Evolutionary conservation across 2,113 vertebrate genomes (phyloP), one percentile per base, ranked within the genome.

Genomic region (Chinchilla lanigera): DNA sequence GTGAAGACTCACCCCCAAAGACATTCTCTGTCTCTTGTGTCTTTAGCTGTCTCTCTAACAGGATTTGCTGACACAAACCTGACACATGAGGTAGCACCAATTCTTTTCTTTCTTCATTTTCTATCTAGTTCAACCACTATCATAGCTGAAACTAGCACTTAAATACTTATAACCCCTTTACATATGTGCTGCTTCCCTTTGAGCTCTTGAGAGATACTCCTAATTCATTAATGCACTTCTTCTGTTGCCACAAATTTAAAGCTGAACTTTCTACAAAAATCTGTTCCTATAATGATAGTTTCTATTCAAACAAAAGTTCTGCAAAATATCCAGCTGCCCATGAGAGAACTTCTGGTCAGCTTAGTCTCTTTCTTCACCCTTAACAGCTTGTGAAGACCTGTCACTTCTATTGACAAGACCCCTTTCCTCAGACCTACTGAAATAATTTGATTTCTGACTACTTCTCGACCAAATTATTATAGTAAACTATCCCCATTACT

Each of bases 231-330:
- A 35, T 24, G 4, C 19, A 77, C 20, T 86, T 93, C 24, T 82
- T 91, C 24, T 82, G 12, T 71, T 71, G 69, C 69, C 38, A 75
- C 41, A 82, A 63, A 33, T 86, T 95, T 65, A 82, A 95, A 94
- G 6, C 17, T 78, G 86, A 92, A 61, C 65, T 35, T 47, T 19
- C 54, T 60, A 58, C 44, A 26, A 28, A 82, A 92, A 86, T 20
- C 60, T 4, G 5, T 12, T 67, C 9, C 54, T 78, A 41, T 14
- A 73, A n/a, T 71, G 12, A 86, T 0, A 77, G n/a, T 30, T 38
- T 83, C 47, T 61, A 41, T 38, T 78, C 33, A 50, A 67, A 97
- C 47, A 82, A 47, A 77, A 44, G 50, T 33, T 82, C 50, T 77
- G 28, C 17, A 52, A 75, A 41, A 30, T 3, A 4, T 16, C 5